Percentiles rank a stretch among this genome's conserved stretches.
Conservation (phyloP, 2,113 vertebrate species). For the Aptenodytes patagonicus region DNA sequence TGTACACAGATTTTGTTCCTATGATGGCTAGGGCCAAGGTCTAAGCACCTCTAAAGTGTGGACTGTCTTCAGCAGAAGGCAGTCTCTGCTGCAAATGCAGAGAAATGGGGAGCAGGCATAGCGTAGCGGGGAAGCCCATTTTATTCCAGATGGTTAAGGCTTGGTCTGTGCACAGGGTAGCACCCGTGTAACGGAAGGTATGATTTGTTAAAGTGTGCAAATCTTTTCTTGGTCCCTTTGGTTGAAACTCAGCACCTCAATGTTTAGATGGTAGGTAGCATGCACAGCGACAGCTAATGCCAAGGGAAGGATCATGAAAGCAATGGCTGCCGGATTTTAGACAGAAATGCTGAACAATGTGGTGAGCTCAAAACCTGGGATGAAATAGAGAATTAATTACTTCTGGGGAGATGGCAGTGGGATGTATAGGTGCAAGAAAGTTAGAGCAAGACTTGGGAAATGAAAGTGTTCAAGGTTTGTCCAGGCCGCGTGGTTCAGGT, state of each 20-base stretch:
- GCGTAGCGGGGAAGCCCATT: neutral
- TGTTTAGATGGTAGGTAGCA: neutral
- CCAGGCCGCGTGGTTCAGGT: accelerated
- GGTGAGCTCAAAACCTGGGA: neutral
- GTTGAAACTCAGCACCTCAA: neutral
- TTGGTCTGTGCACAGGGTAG: neutral
- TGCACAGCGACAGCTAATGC: neutral
- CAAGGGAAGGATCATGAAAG: neutral
- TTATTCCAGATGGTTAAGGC: neutral
- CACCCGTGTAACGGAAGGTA: neutral
- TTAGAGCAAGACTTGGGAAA: neutral
- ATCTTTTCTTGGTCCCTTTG: neutral
- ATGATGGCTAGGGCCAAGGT: neutral
- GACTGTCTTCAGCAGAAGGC: neutral
- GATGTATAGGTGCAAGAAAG: neutral
- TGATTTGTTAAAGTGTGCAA: neutral
- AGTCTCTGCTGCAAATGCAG: neutral
- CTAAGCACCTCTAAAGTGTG: neutral
- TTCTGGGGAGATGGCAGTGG: neutral
- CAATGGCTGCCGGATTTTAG: neutral
- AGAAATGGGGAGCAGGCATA: neutral
- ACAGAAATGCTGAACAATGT: neutral
- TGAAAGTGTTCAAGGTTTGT: neutral
- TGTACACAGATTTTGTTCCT: neutral
- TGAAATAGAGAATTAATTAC: neutral